Evolutionary conservation across 2,888 invertebrate species (phyloP).

Genomic region (Reticulitermes lucifugus): DNA sequence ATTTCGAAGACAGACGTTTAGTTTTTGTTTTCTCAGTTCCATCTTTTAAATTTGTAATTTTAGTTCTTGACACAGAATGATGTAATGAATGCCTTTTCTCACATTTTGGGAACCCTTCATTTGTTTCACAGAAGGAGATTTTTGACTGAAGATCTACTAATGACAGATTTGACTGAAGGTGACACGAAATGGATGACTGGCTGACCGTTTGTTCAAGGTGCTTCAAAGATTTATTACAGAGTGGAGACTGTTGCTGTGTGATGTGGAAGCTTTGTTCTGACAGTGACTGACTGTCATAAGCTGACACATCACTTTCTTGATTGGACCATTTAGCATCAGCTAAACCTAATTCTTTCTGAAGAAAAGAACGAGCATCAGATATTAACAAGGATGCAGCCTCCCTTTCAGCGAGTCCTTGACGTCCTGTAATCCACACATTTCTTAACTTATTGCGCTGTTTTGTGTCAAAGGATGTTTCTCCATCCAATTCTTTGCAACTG

Average conservation of each 20-base stretch:
- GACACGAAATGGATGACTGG: too few relatives aligned
- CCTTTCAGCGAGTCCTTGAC: constrained; percentile 80
- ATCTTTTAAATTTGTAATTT: not conserved
- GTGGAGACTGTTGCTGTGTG: not conserved
- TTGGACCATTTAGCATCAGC: constrained; percentile 47
- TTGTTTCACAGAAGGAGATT: not conserved
- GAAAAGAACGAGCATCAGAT: constrained; percentile 78
- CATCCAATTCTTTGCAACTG: constrained; percentile 77
- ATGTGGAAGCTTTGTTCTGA: not conserved
- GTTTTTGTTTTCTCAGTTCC: not conserved
- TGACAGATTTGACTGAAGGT: not conserved
- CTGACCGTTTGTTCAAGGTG: too few relatives aligned
- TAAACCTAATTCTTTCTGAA: constrained; percentile 78
- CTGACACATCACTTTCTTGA: constrained; percentile 5
- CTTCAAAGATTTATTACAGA: not conserved
- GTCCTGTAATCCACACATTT: constrained; percentile 83
- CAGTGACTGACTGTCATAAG: not conserved
- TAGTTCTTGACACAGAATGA: not conserved
- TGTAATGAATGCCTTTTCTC: not conserved
- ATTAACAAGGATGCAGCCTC: constrained; percentile 86
- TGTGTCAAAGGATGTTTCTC: constrained; percentile 75
- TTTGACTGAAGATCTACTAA: constrained; percentile 2
- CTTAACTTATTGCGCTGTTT: constrained; percentile 76
- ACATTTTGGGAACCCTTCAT: not conserved
- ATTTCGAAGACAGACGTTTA: not conserved